Conservation (phyloP, 2,888 invertebrate genomes). For the Heliothis peltigera region DNA sequence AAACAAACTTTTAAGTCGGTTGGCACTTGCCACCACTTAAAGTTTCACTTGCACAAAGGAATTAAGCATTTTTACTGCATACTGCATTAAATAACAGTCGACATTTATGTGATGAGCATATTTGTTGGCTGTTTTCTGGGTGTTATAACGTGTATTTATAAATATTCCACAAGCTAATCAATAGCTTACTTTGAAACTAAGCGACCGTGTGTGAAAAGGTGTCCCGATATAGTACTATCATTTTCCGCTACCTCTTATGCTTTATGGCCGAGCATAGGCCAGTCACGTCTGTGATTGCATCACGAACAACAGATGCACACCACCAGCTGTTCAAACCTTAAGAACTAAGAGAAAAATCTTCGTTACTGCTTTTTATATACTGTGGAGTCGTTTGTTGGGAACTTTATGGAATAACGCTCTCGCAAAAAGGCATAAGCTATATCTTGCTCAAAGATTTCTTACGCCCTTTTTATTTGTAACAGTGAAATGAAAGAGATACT, state of each 20-base stretch:
- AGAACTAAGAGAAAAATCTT: constrained; percentile 29
- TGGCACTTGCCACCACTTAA: too few species aligned
- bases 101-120: too few species aligned
- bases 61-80: too few species aligned
- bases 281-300: constrained; percentile 57
- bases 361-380: constrained; percentile 1
- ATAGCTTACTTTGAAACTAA: too few species aligned
- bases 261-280: constrained; percentile 18
- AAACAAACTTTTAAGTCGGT: too few species aligned
- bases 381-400: background rate
- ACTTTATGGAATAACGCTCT: background rate
- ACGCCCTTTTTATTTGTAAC: background rate
- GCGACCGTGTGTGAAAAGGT: too few species aligned
- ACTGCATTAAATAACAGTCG: too few species aligned
- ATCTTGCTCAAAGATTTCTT: background rate
- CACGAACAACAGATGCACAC: constrained; percentile 51
- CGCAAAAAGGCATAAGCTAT: background rate
- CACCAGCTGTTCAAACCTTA: constrained; percentile 39
- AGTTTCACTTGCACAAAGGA: too few species aligned
- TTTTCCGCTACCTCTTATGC: constrained; percentile 14
- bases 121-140: too few species aligned
- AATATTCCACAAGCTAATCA: too few species aligned
- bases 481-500: background rate
- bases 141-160: too few species aligned
- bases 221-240: too few species aligned